Base-by-base conservation (phyloP, 2,797 vertebrate species). In the Schizopygopsis malacanthus region DNA sequence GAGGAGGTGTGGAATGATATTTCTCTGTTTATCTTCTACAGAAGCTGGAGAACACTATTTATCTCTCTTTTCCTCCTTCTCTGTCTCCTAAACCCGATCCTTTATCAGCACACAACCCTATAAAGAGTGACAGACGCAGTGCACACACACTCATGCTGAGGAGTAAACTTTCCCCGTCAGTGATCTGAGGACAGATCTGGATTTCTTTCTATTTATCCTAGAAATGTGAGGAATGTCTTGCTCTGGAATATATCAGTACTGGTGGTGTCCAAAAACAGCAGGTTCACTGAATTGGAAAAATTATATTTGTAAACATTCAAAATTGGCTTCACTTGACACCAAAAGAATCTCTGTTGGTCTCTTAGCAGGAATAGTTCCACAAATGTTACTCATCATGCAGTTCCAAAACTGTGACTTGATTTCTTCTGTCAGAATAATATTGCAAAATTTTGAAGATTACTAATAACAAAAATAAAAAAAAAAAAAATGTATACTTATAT, bases 1-100 rank as follows among this genome's bases (percentile, higher is more conserved):
- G 50, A 37, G 18, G 20, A 77, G 33, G 52, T 77, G 50, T 20
- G 16, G 13, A 50, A 28, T 6, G 16, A 4, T 6, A 22, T 77
- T 77, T 39, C 52, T 77, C 6, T 4, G 20, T 56, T 77, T 56
- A 77, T 77, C 52, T 77, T 59, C 22, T 8, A 41, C 78, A 65
- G 25, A 65, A 65, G 79, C 43, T 81, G 25, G 6, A 90, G 88
- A 93, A 92, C 87, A 52, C 12, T 65, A 56, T 78, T 54, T 81
- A 81, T 83, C 18, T 28, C 50, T 52, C 70, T 52, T 10, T 37
- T 37, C 79, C 47, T 79, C 20, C 45, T 79, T 43, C n/a, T 84
- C 70, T 70, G 45, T 20, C 25, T 63, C 45, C 63, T 63, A 67
- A 65, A 41, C 25, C 15, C 1, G 20, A 37, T 50, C 25, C 9